A percentile compares a stretch with the other conserved stretches of the same genome.
Evolutionary conservation across 2,888 invertebrate genomes (phyloP).

Genomic region (Andrena haemorrhoa): DNA sequence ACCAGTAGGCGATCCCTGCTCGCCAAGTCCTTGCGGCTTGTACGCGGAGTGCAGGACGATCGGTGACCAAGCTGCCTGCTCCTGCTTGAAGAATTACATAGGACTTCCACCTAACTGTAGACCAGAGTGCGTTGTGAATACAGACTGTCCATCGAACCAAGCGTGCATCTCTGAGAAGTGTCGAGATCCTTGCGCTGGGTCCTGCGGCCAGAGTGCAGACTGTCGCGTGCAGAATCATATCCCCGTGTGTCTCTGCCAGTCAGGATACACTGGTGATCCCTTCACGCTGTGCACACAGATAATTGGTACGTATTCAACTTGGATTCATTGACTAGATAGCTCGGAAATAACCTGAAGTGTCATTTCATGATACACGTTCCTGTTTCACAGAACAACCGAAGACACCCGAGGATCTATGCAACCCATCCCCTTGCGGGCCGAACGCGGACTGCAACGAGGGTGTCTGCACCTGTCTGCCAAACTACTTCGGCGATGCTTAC

Average conservation of each 20-base stretch:
- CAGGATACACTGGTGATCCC: constrained; percentile 89
- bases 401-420: constrained; percentile 87
- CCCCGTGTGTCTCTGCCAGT: constrained; percentile 88
- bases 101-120: constrained; percentile 90
- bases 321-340: background rate
- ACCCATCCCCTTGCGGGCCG: constrained; percentile 91
- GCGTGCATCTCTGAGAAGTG: constrained; percentile 91
- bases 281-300: constrained; percentile 87
- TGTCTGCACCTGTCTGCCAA: constrained; percentile 89
- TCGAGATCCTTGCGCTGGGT: constrained; percentile 89
- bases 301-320: constrained; percentile 66
- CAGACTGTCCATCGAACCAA: constrained; percentile 88
- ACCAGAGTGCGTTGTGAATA: constrained; percentile 88
- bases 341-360: background rate
- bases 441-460: constrained; percentile 83
- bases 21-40: constrained; percentile 90
- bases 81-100: constrained; percentile 88
- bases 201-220: constrained; percentile 90
- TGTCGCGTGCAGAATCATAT: constrained; percentile 90
- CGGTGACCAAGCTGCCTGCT: constrained; percentile 88
- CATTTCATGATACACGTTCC: background rate
- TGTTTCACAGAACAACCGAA: constrained; percentile 77
- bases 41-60: constrained; percentile 89
- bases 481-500: constrained; percentile 91
- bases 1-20: constrained; percentile 87